Evolutionary conservation across 2,797 vertebrate species (phyloP).

Genomic region (Stomatorhinus walkeri): DNA sequence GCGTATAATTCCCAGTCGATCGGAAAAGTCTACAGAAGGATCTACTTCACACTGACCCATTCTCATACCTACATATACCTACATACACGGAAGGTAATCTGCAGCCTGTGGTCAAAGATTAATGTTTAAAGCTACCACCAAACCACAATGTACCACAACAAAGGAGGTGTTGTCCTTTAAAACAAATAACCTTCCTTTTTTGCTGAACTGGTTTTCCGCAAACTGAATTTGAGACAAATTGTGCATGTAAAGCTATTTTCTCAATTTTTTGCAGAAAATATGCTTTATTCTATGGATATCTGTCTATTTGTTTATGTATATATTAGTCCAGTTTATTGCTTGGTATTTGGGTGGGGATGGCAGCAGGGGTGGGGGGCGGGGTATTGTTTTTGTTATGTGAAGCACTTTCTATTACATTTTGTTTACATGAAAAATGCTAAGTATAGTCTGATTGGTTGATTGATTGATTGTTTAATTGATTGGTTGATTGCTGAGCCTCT

Average conservation of each 20-base stretch:
- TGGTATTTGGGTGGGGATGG: background rate
- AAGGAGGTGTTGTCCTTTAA: background rate
- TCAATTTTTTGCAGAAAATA: background rate
- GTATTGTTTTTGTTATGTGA: background rate
- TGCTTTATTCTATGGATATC: background rate
- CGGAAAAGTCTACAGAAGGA: background rate
- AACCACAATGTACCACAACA: background rate
- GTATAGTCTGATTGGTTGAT: background rate
- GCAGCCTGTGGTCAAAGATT: background rate
- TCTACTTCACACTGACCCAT: background rate
- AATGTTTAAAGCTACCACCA: background rate
- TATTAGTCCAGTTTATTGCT: background rate
- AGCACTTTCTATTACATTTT: background rate
- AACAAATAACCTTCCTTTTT: background rate
- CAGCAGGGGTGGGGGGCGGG: background rate
- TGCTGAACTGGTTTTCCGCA: background rate
- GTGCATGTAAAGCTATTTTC: background rate
- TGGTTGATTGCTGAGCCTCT: background rate
- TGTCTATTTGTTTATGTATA: background rate
- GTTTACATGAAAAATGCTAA: background rate
- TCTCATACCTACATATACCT: background rate
- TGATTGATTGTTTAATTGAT: background rate
- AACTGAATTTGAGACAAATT: background rate
- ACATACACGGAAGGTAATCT: background rate
- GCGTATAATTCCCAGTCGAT: background rate